Evolutionary conservation across 2,888 invertebrate genomes (phyloP), one percentile per base, ranked within the genome.

Genomic region (Asteroscopus sphinx): DNA sequence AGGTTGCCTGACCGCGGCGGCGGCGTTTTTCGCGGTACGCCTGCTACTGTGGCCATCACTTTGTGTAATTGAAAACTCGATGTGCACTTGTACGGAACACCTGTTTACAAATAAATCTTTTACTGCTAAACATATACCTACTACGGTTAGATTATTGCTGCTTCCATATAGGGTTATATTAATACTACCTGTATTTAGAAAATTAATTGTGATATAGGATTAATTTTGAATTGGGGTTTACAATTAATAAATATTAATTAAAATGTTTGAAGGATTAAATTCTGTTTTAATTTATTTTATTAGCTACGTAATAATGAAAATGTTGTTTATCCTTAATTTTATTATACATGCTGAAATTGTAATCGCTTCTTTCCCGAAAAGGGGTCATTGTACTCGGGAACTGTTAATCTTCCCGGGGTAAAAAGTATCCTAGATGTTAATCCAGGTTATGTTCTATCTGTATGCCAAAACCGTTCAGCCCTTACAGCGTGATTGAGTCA

Each of bases 31-130:
- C 90, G 90, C 88, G 90, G 86, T 83, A 81, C 85, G 83, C 87
- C 85, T 82, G 81, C 85, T 83, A 82, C 83, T 81, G 83, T 82
- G 84, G 85, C 91, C 88, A 88, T 91, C 92, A 92, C 91, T 92
- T 91, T 90, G 88, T 92, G 93, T 93, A 93, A 94, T 93, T 94
- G 93, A 93, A 93, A 94, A 92, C 91, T 90, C 88, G 88, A 89
- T 90, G 92, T 88, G 89, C 90, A 92, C 89, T 93, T 91, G 89
- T 83, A 90, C 87, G 79, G 86, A 89, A 89, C 87, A 85, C 86
- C 81, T 81, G 85, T 82, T 87, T 84, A 86, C 87, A 89, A 89
- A 91, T 92, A 91, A 91, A 90, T 89, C 87, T 90, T 87, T 86
- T 81, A 66, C 68, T 57, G 71, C 62, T 65, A 60, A 77, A 77